Evolutionary conservation across 1,140 invertebrate species (phyloP).

Genomic region (Diabrotica undecimpunctata): DNA sequence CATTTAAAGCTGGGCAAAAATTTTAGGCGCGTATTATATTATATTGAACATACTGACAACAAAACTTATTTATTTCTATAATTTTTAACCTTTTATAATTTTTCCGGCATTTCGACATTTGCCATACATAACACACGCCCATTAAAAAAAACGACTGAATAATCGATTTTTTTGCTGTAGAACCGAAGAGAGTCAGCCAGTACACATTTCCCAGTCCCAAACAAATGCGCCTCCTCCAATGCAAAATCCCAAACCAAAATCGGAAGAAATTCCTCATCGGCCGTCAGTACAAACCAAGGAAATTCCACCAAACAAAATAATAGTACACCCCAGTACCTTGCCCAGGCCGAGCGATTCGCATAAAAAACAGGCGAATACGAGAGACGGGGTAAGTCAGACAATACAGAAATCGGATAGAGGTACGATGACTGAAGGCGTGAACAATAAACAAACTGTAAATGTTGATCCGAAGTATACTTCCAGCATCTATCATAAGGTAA

Average conservation of each 20-base stretch:
- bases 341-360: background rate
- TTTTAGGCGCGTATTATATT: too few species aligned
- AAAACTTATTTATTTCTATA: too few species aligned
- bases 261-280: background rate
- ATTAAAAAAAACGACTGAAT: too few species aligned
- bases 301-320: background rate
- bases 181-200: background rate
- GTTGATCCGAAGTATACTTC: conserved; percentile 12
- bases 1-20: too few species aligned
- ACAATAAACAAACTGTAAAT: background rate
- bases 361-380: conserved; percentile 3
- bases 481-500: conserved; percentile 22
- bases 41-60: too few species aligned
- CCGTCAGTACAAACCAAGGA: background rate
- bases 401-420: conserved; percentile 8
- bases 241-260: background rate
- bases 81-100: too few species aligned
- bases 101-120: too few species aligned
- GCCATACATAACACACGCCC: too few species aligned
- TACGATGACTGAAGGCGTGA: conserved; percentile 29
- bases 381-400: conserved; percentile 1
- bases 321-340: background rate
- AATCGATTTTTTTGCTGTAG: background rate
- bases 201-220: background rate
- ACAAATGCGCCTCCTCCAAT: background rate